Conservation (phyloP, 2,888 invertebrate genomes). For the Eustalomyia histrio region DNA sequence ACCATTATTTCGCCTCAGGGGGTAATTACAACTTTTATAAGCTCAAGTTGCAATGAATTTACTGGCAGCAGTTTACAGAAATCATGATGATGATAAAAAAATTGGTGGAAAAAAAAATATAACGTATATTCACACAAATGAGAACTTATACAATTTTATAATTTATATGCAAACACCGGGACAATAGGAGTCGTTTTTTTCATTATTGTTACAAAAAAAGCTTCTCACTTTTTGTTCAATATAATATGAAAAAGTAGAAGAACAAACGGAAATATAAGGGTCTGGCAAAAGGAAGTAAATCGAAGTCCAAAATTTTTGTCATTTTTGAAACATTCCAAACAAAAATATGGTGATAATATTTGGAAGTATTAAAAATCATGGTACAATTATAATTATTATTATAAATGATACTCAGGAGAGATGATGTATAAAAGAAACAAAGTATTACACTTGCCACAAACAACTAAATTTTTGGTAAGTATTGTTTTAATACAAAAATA, state of each 20-base stretch:
- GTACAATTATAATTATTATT: conserved; percentile 41
- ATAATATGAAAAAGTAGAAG: neutral
- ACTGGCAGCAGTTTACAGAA: conserved; percentile 41
- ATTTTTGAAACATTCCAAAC: conserved; percentile 12
- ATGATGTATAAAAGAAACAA: conserved; percentile 17
- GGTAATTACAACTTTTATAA: conserved; percentile 54
- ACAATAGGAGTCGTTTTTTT: conserved; percentile 34
- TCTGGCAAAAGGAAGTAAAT: conserved; percentile 41
- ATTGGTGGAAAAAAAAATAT: conserved; percentile 19
- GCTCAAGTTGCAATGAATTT: conserved; percentile 55
- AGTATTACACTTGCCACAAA: conserved; percentile 11
- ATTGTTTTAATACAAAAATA: conserved; percentile 4
- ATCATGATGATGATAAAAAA: conserved; percentile 49
- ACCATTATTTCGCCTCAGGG: conserved; percentile 53
- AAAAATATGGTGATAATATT: neutral
- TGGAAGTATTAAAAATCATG: too few species aligned
- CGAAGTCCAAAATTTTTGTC: conserved; percentile 30
- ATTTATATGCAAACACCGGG: conserved; percentile 56
- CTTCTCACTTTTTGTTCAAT: too few species aligned
- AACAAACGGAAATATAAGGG: conserved; percentile 37
- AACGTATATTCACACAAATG: conserved; percentile 39
- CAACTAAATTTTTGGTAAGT: neutral
- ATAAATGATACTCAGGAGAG: conserved; percentile 51
- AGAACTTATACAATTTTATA: conserved; percentile 47
- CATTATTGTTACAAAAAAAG: conserved; percentile 7